Conservation (phyloP, 2,888 invertebrate genomes). For the Macrophya annulata region DNA sequence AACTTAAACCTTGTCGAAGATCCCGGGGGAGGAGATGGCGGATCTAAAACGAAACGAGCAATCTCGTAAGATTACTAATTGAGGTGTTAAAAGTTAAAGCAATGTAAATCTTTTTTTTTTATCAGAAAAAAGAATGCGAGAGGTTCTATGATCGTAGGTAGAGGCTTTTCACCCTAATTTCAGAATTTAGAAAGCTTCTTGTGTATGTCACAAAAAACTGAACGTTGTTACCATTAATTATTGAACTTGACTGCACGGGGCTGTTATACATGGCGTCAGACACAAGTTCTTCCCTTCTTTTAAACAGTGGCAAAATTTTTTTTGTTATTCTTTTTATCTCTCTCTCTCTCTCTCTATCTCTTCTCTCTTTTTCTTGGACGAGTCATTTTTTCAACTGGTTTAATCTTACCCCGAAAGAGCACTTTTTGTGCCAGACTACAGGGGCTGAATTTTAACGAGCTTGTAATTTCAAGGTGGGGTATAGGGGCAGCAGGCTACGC, state of each 20-base stretch:
- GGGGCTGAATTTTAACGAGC: conserved; percentile 36
- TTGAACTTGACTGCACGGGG: background rate
- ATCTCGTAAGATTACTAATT: conserved; percentile 23
- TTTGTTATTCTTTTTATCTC: background rate
- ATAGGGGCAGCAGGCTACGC: background rate
- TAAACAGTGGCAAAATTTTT: background rate
- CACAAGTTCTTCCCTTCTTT: background rate
- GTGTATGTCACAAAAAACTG: background rate
- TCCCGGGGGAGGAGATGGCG: background rate
- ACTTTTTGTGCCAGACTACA: background rate
- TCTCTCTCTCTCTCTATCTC: background rate
- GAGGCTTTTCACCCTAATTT: background rate
- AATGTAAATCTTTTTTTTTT: conserved; percentile 8
- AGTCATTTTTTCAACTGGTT: background rate
- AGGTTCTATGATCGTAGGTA: background rate
- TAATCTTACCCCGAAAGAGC: background rate
- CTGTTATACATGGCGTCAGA: background rate
- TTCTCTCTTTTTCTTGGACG: background rate
- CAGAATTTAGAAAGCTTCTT: background rate
- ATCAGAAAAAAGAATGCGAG: background rate
- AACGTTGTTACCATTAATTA: background rate
- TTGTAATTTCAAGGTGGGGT: conserved; percentile 14
- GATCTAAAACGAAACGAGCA: conserved; percentile 1
- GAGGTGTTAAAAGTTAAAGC: background rate
- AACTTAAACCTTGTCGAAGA: background rate